Evolutionary conservation across 1,140 invertebrate genomes (phyloP).

Genomic region (Cecropterus lyciades): DNA sequence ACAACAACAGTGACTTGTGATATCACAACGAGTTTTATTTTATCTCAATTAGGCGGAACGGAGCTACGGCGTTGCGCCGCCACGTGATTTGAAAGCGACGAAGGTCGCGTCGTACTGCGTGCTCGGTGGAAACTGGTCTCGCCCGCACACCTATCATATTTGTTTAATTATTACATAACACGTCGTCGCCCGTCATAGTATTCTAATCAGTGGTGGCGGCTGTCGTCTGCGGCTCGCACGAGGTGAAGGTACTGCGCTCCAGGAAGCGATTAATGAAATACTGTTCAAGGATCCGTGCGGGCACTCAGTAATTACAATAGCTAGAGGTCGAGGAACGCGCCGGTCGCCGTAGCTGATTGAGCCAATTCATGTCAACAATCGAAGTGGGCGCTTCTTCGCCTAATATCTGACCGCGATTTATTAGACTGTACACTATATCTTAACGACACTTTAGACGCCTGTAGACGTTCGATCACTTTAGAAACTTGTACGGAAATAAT

Average conservation of each 20-base stretch:
- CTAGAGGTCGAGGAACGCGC: conserved; percentile 11
- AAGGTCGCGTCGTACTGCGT: conserved; percentile 10
- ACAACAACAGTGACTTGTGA: conserved; percentile 16
- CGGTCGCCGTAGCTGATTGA: background rate
- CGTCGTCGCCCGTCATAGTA: no score
- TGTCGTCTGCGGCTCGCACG: background rate
- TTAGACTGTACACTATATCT: background rate
- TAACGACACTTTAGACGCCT: background rate
- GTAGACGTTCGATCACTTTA: background rate
- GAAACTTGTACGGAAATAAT: background rate
- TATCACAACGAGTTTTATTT: conserved; percentile 14
- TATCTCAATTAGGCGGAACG: conserved; percentile 21
- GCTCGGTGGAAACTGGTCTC: conserved; percentile 22
- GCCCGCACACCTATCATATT: conserved; percentile 5
- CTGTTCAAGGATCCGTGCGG: background rate
- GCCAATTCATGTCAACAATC: conserved; percentile 24
- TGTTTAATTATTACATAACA: conserved; percentile 21
- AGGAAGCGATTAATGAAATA: background rate
- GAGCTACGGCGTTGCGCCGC: background rate
- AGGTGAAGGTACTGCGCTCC: background rate
- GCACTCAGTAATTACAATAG: background rate
- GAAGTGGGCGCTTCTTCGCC: background rate
- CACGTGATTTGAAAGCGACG: conserved; percentile 8
- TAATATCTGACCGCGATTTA: background rate
- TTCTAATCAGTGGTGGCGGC: background rate